Evolutionary conservation across 2,888 invertebrate genomes (phyloP).

Genomic region (Cheiracanthium punctorium): DNA sequence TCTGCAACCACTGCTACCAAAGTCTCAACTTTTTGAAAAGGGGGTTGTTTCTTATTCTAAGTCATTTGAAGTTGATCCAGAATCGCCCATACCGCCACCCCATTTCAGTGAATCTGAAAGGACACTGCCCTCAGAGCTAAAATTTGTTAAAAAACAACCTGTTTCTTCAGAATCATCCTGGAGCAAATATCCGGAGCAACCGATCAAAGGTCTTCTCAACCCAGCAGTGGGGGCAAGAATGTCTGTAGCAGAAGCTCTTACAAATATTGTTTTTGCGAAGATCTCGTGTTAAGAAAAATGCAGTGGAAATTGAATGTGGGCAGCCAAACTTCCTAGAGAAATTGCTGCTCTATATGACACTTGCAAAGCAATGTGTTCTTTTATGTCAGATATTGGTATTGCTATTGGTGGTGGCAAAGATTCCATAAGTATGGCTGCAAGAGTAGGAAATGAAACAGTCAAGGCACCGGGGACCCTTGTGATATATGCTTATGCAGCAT

Average conservation of each 20-base stretch:
- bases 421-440: conserved; percentile 96
- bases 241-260: conserved; percentile 94
- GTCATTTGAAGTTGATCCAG: too few species aligned
- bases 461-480: conserved; percentile 87
- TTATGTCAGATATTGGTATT: conserved; percentile 88
- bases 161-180: too few species aligned
- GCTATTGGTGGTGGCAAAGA: conserved; percentile 98
- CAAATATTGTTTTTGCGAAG: conserved; percentile 89
- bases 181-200: too few species aligned
- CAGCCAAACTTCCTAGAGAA: conserved; percentile 94
- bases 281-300: conserved; percentile 85
- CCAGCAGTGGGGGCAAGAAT: conserved; percentile 92
- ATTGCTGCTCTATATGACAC: conserved; percentile 91
- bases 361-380: conserved; percentile 89
- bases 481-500: conserved; percentile 96
- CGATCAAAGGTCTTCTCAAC: conserved; percentile 91
- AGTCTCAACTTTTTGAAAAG: too few species aligned
- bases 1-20: too few species aligned
- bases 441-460: conserved; percentile 82
- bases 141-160: too few species aligned
- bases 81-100: too few species aligned
- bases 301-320: conserved; percentile 99
- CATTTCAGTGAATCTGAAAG: too few species aligned
- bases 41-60: too few species aligned
- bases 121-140: too few species aligned